Evolutionary conservation across 2,797 vertebrate genomes (phyloP), one percentile per base, ranked within the genome.

Genomic region (Neostethus bicornis): DNA sequence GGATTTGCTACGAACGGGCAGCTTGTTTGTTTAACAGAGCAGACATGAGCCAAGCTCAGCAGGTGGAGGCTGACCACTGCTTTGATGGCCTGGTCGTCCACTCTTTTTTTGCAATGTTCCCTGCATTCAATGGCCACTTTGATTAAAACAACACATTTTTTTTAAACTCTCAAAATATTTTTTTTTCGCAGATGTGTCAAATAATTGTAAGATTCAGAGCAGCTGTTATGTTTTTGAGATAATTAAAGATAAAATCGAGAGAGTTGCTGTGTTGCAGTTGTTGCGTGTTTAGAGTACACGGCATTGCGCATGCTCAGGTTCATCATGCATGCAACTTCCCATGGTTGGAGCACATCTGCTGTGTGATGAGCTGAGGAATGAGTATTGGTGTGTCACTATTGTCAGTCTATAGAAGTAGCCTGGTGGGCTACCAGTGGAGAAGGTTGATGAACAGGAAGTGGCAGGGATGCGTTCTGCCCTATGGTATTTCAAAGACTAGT

Each of bases 401-500:
- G 50, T 75, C 48, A 32, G 64, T 69, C 46, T 39, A 37, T 66
- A 67, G 63, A 44, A 61, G 70, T 58, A 67, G 73, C 68, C 75
- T 65, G 42, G 52, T 72, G 79, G 63, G 80, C 55, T 70, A 82
- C 61, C 72, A 80, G 61, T 55, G 75, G 48, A 61, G 57, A 77
- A 66, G 72, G 52, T 43, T 87, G 87, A 90, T 73, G 77, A 85
- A 88, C 75, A 86, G 87, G 72, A 90, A 89, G 85, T 85, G 77
- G 68, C 81, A 87, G 84, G 77, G 70, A 70, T 67, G 61, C 66
- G 70, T 75, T 20, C 45, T 80, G 72, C 55, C 75, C 73, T 75
- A 60, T 59, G 72, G 69, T 61, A 42, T 76, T 63, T 67, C 42
- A 76, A 61, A 62, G 67, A 42, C 34, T 77, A 52, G 47, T 28